A percentile compares a stretch with the other conserved stretches of the same genome.
Conservation (phyloP, 2,797 vertebrate species). For the Pampus argenteus region DNA sequence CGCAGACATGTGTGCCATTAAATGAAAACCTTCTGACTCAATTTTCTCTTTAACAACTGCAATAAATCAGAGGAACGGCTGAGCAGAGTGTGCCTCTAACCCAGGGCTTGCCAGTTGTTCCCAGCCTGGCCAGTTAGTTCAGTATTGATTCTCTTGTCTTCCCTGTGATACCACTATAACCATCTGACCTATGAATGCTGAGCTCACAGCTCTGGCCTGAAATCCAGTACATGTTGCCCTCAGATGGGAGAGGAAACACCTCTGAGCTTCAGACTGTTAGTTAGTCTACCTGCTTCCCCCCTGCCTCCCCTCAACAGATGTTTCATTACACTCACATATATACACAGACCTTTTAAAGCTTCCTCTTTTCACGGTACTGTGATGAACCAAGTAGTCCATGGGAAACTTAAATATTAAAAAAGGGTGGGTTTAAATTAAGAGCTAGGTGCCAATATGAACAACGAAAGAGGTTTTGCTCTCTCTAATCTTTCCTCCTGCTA, state of each 20-base stretch:
- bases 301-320: neutral
- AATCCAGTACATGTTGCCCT: constrained; percentile 38
- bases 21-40: constrained; percentile 82
- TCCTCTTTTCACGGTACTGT: neutral
- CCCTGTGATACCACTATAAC: constrained; percentile 67
- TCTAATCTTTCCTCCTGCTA: neutral
- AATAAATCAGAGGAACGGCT: constrained; percentile 78
- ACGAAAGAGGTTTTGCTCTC: neutral
- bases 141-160: constrained; percentile 77
- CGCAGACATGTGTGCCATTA: constrained; percentile 61
- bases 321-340: neutral
- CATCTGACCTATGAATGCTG: constrained; percentile 66
- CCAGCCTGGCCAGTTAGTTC: constrained; percentile 69
- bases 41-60: constrained; percentile 75
- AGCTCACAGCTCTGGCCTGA: constrained; percentile 41
- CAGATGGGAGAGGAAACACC: constrained; percentile 3
- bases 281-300: constrained; percentile 1
- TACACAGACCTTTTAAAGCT: neutral
- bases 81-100: constrained; percentile 57
- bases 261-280: neutral
- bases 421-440: no score
- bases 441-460: neutral
- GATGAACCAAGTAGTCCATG: neutral
- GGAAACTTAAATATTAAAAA: neutral
- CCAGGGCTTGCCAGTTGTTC: constrained; percentile 56